Conservation (phyloP, 1,140 invertebrate genomes). For the Dreissena polymorpha region DNA sequence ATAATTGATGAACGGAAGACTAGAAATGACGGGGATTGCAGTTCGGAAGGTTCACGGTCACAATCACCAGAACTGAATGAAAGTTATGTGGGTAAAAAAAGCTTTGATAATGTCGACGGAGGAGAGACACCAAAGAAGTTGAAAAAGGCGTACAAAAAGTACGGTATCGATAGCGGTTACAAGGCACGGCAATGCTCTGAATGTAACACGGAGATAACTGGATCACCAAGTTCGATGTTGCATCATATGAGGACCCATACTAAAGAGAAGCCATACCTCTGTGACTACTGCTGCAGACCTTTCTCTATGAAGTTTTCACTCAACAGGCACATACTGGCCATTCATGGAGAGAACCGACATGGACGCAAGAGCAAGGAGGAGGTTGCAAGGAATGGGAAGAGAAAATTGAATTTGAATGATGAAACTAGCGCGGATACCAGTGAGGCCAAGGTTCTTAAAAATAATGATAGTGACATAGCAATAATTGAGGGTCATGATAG, state of each 20-base stretch:
- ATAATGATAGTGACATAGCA: not conserved
- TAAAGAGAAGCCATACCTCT: conserved; percentile 95
- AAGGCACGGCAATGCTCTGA: conserved; percentile 44
- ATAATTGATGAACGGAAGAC: conserved; percentile 41
- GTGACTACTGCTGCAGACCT: conserved; percentile 87
- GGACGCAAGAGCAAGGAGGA: conserved; percentile 21
- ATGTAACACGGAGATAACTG: conserved; percentile 44
- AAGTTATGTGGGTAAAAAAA: not conserved
- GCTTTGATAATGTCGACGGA: not conserved
- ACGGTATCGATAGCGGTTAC: conserved; percentile 23
- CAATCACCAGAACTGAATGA: not conserved
- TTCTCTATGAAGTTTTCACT: conserved; percentile 66
- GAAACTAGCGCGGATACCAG: not conserved
- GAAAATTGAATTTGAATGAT: conserved; percentile 32
- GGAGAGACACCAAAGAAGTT: conserved; percentile 9
- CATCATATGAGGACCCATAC: conserved; percentile 99
- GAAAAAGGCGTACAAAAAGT: conserved; percentile 7
- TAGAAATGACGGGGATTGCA: not conserved
- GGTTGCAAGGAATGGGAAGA: conserved; percentile 15
- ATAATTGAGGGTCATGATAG: not conserved
- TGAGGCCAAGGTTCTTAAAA: not conserved
- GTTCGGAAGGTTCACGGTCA: not conserved
- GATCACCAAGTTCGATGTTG: conserved; percentile 36
- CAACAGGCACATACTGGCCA: conserved; percentile 40
- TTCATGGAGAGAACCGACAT: conserved; percentile 50